Percentiles rank a stretch among this genome's conserved stretches.
Evolutionary conservation across 2,888 invertebrate genomes (phyloP).

Genomic region (Acronicta alni): DNA sequence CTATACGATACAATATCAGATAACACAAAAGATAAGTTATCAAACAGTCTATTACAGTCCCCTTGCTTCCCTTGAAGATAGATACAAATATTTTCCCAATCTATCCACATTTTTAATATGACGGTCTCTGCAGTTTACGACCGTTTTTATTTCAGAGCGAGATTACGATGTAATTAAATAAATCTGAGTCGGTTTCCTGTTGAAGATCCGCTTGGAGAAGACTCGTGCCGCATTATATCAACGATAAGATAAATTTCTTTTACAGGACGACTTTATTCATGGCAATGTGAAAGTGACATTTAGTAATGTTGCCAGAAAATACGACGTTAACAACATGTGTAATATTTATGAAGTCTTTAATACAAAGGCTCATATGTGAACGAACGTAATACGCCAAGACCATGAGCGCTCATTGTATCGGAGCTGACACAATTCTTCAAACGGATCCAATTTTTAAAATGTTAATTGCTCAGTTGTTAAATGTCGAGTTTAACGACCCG

Average conservation of each 20-base stretch:
- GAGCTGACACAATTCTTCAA: conserved; percentile 53
- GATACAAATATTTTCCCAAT: conserved; percentile 31
- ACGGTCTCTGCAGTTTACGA: conserved; percentile 51
- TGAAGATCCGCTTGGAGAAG: conserved; percentile 43
- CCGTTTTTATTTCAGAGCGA: conserved; percentile 50
- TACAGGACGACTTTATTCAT: conserved; percentile 34
- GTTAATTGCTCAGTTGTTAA: conserved; percentile 52
- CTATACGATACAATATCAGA: conserved; percentile 8
- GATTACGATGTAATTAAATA: conserved; percentile 65
- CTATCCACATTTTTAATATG: conserved; percentile 40
- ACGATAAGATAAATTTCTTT: conserved; percentile 38
- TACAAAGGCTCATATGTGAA: conserved; percentile 32
- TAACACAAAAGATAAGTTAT: conserved; percentile 27
- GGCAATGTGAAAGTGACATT: conserved; percentile 23
- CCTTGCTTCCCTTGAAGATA: conserved; percentile 38
- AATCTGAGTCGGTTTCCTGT: conserved; percentile 62
- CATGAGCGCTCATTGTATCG: conserved; percentile 33
- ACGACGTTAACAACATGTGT: conserved; percentile 8
- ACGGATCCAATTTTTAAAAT: conserved; percentile 44
- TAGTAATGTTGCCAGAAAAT: conserved; percentile 22
- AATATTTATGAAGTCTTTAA: conserved; percentile 7
- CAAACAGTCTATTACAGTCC: conserved; percentile 11
- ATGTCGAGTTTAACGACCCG: conserved; percentile 60
- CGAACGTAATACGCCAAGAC: conserved; percentile 21
- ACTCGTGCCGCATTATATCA: conserved; percentile 21